Base-by-base conservation (phyloP, 64 coral and sea anemone species). In the Dendronephthya gigantea region DNA sequence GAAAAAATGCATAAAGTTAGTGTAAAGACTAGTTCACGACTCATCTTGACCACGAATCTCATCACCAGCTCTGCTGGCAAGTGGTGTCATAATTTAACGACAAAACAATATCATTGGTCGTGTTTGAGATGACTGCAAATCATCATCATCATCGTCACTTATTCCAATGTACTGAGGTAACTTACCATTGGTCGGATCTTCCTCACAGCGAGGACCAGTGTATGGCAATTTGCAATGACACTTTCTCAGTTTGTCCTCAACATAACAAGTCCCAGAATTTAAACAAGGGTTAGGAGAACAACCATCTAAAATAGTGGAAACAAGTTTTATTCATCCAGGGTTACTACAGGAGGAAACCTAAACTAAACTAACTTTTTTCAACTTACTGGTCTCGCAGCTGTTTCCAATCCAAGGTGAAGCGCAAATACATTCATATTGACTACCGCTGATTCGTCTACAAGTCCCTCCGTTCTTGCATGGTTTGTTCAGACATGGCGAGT, bases 381-480 rank as follows among this genome's bases (percentile, higher is more conserved):
- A 45, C 27, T 39, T 79, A 79, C 72, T 79, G 33, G 9, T 79
- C 36, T 79, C 72, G 36, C 72, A 79, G 32, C 36, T 79, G 22
- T 36, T 39, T 39, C 72, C 72, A 79, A 79, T 34, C 72, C 72
- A 79, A 34, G 72, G 72, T 33, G 72, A 79, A 6, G 72, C 27
- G 8, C 72, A 79, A 79, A 33, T 19, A 34, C 72, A 79, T 33
- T 79, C 72, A 34, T 79, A 79, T 9, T 79, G 30, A 39, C 36
- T 39, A 29, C 9, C 29, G 2, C 19, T 33, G 6, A 79, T 0
- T 19, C 15, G 30, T 79, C 72, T 34, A 34, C 72, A 79, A 0
- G 72, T 79, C 36, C 72, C 72, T 33, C 72, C 72, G 36, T 79
- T 79, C 28, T 79, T 79, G 29, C 72, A 79, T 39, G 72, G 72